A percentile compares a stretch with the other conserved stretches of the same genome.
These are phyloP conservation scores for Drosophila micromelanica DNA, from an alignment of 1,140 invertebrate genomes.

Conservation along the genomic window DNA sequence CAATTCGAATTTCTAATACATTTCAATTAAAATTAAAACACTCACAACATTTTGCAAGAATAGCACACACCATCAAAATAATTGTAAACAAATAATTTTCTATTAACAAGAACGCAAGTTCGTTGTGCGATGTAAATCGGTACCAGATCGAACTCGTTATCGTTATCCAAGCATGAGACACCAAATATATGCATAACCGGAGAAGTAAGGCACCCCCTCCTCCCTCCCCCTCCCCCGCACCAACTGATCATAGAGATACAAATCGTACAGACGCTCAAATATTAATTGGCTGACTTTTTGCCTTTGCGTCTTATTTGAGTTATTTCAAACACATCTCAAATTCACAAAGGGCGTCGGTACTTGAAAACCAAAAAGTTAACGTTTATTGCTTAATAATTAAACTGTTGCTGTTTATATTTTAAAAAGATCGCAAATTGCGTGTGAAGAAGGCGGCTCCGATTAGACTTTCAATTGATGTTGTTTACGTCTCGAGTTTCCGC, in stretches of 20 bases:
- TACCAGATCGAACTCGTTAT: slow-evolving; percentile 79
- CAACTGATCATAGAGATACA: slow-evolving; percentile 48
- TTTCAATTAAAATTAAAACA: slow-evolving; percentile 73
- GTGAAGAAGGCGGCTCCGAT: slow-evolving; percentile 11
- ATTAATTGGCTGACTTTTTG: slow-evolving; percentile 63
- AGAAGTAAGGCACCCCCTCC: no score
- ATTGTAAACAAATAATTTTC: slow-evolving; percentile 81
- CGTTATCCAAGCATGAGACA: slow-evolving; percentile 66
- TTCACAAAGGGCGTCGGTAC: slow-evolving; percentile 45
- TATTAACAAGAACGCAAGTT: slow-evolving; percentile 57
- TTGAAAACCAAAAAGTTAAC: slow-evolving; percentile 17
- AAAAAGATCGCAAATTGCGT: slow-evolving; percentile 11
- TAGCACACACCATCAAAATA: slow-evolving; percentile 20
- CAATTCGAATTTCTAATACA: slow-evolving; percentile 61
- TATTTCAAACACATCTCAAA: slow-evolving; percentile 54
- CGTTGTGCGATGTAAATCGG: slow-evolving; percentile 58
- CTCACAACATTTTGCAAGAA: slow-evolving; percentile 41
- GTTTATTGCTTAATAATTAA: slow-evolving; percentile 47
- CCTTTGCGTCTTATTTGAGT: slow-evolving; percentile 36
- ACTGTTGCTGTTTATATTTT: slow-evolving; percentile 28
- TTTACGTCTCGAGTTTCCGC: slow-evolving; percentile 11
- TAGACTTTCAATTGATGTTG: slow-evolving; percentile 35
- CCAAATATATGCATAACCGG: slow-evolving; percentile 41
- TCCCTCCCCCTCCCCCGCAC: no score
- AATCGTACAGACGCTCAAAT: slow-evolving; percentile 44